A percentile compares a stretch with the other conserved stretches of the same genome.
Conservation (phyloP, 2,113 vertebrate species). For the Hydropotes inermis region DNA sequence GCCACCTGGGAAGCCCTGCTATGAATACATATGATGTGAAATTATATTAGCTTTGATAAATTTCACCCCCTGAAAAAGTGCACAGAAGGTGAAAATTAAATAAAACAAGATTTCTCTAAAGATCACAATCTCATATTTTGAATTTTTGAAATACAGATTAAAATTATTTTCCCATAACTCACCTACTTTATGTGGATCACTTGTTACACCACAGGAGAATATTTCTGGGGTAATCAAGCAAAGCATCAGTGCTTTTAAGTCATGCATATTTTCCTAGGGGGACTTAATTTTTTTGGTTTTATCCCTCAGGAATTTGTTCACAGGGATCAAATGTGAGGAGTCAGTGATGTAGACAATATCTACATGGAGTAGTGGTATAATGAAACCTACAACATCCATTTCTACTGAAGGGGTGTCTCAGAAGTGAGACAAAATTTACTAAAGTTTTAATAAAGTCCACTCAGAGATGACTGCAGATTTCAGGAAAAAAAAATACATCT, state of each 20-base stretch:
- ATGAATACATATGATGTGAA: background rate
- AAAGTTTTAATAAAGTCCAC: background rate
- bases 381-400: background rate
- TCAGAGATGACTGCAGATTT: background rate
- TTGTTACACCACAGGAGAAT: background rate
- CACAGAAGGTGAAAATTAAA: background rate
- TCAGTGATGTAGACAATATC: background rate
- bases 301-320: background rate
- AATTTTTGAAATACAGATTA: background rate
- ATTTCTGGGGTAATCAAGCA: background rate
- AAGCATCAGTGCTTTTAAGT: background rate
- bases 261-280: background rate
- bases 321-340: background rate
- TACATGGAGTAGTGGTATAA: background rate
- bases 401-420: background rate
- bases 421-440: background rate
- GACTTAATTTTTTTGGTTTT: background rate
- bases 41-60: background rate
- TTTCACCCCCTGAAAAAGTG: background rate
- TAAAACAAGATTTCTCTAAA: background rate
- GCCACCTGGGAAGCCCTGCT: background rate
- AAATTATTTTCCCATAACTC: background rate
- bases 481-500: background rate
- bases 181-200: background rate
- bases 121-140: background rate